phyloP scores from a whole-genome alignment of 2,797 vertebrate species.

The Halcyon badia region DNA sequence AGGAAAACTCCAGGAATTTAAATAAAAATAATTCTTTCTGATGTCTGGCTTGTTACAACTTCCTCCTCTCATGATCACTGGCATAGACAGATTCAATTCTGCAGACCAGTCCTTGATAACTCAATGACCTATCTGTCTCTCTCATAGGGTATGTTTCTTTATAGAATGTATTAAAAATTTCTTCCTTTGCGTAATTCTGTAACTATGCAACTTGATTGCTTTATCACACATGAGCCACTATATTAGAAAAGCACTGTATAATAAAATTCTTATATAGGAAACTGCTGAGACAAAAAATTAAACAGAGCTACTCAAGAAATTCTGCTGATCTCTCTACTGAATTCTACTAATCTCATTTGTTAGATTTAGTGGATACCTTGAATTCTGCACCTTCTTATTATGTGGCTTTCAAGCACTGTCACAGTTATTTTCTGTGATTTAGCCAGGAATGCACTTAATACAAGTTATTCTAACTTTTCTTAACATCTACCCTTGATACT shows the following conservation, averaged over 20 bases:
- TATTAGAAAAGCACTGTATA: not conserved
- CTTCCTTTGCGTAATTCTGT: not conserved
- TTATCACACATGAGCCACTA: not conserved
- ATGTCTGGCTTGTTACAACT: not conserved
- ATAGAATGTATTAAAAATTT: not conserved
- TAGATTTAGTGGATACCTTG: not conserved
- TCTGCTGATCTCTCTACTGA: not conserved
- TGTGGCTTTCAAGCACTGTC: not conserved
- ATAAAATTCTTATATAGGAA: not conserved
- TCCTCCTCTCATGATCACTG: not conserved
- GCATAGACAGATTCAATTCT: not conserved
- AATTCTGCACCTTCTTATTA: not conserved
- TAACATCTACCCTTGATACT: not conserved
- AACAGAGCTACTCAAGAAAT: not conserved
- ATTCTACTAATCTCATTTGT: not conserved
- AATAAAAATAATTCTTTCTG: not conserved
- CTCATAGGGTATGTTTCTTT: not conserved
- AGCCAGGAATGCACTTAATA: not conserved
- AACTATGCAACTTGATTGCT: not conserved
- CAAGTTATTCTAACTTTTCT: not conserved
- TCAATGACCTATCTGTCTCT: not conserved
- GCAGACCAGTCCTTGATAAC: not conserved
- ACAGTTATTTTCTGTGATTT: not conserved
- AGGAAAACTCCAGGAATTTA: not conserved
- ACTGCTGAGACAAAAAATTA: not conserved